Conservation (phyloP, 30 jellyfish, hydroid and myxozoan genomes). For the Pseudorhiza aurosa region DNA sequence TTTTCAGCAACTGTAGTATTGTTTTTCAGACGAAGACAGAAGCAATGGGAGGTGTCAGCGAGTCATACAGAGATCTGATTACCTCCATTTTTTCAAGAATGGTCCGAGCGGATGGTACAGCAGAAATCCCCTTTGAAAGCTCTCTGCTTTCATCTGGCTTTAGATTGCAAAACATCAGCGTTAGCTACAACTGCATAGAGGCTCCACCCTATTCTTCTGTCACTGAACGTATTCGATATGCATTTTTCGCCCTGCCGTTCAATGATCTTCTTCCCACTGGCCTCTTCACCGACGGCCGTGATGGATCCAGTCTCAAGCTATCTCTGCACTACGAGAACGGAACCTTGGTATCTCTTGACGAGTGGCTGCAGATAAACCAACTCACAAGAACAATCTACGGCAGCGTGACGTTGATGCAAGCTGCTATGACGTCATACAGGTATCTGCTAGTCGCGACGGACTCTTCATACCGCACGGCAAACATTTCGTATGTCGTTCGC, state of each 20-base stretch:
- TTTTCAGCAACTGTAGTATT: constrained; percentile 77
- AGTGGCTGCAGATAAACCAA: constrained; percentile 79
- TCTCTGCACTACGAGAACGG: constrained; percentile 63
- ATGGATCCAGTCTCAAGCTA: constrained; percentile 21
- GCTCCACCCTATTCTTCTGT: constrained; percentile 72
- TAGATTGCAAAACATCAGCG: constrained; percentile 1
- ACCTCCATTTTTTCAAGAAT: constrained; percentile 58
- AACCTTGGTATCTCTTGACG: constrained; percentile 44
- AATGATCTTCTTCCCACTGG: constrained; percentile 11
- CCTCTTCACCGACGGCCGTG: constrained; percentile 41
- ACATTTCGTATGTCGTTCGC: constrained; percentile 53
- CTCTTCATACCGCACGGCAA: constrained; percentile 85
- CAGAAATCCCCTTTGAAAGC: constrained; percentile 17
- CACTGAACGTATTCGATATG: constrained; percentile 29
- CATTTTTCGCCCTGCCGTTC: constrained; percentile 48
- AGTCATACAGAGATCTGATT: constrained; percentile 61
- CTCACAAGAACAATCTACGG: constrained; percentile 66
- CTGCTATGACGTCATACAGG: not conserved
- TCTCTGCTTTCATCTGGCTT: constrained; percentile 39
- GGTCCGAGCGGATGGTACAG: constrained; percentile 8
- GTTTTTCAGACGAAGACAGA: constrained; percentile 41
- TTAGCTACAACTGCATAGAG: constrained; percentile 85
- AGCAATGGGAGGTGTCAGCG: constrained; percentile 70
- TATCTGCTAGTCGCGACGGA: constrained; percentile 73
- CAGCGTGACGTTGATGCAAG: constrained; percentile 38